Evolutionary conservation across 2,797 vertebrate species (phyloP), one percentile per base, ranked within the genome.

Genomic region (Luscinia megarhynchos): DNA sequence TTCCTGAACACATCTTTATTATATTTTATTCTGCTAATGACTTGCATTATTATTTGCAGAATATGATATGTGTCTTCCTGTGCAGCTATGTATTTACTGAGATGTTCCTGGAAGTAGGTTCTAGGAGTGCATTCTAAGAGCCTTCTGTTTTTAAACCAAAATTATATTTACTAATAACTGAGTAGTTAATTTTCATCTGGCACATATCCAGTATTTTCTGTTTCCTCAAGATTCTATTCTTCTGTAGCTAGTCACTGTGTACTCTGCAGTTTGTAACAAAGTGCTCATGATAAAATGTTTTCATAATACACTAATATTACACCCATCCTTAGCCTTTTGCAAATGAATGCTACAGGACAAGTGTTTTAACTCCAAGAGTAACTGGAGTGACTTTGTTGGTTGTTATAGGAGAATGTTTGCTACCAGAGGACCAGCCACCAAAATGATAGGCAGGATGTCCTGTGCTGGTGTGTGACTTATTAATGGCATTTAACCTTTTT

Each of bases 1-100:
- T 93, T 94, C 77, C 83, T 84, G 67, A 57, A 55, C n/a, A 29
- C 3, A 22, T 80, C 43, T 86, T 63, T 93, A 12, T 83, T 80
- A 94, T 70, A 76, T 70, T 83, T 81, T 78, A 59, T 38, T 78
- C 63, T 22, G 12, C 59, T 76, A 81, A 76, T 89, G 74, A 80
- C 55, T 91, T 86, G 73, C 45, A 11, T 91, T 81, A 80, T 77
- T 92, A 69, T 70, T 88, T 88, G 45, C 74, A 74, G 89, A 84
- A 82, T 67, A 84, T 11, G 40, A 80, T 41, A 14, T 43, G 6
- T 79, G 34, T 66, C 91, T 95, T 94, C 85, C 93, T 91, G 58
- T 59, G 32, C 34, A 26, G 50, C 23, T 76, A 48, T 9, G 1
- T 57, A 13, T 91, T 90, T 90, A 45, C 29, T 43, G 87, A 78